These are phyloP conservation scores for Perithous albicinctus DNA, from an alignment of 2,888 invertebrate species.

Conservation along the genomic window DNA sequence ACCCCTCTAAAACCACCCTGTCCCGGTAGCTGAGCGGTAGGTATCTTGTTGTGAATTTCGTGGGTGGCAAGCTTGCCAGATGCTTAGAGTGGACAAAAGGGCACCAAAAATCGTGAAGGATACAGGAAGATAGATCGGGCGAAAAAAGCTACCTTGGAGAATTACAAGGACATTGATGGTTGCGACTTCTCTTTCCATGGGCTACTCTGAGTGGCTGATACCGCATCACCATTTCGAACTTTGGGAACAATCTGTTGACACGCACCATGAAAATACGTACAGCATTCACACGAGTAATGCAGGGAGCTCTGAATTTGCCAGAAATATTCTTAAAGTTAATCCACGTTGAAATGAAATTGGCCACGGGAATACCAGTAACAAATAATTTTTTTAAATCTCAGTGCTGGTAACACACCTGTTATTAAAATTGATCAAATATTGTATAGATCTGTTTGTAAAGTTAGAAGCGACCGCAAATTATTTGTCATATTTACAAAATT, in stretches of 20 bases:
- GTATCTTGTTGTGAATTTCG: slow-evolving; percentile 31
- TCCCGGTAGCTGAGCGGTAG: slow-evolving; percentile 28
- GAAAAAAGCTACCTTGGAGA: neutral
- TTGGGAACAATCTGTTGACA: neutral
- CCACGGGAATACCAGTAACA: no score
- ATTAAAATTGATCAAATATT: no score
- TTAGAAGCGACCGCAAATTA: no score
- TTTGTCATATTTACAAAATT: no score
- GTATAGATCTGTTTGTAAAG: no score
- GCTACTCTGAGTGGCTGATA: neutral
- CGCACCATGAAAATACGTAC: neutral
- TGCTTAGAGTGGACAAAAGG: neutral
- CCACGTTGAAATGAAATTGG: no score
- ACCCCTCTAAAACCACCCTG: neutral
- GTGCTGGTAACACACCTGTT: no score
- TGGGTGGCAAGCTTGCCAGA: slow-evolving; percentile 20
- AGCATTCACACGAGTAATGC: neutral
- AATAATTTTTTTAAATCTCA: no score
- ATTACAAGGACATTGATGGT: slow-evolving; percentile 14
- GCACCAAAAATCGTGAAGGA: slow-evolving; percentile 1
- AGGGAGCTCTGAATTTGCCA: neutral
- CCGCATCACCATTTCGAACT: slow-evolving; percentile 21
- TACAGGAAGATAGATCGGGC: slow-evolving; percentile 15
- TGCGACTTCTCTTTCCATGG: neutral
- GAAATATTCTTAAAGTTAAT: neutral